Base-by-base conservation (phyloP, 2,113 vertebrate genomes). In the Aplodontia rufa region DNA sequence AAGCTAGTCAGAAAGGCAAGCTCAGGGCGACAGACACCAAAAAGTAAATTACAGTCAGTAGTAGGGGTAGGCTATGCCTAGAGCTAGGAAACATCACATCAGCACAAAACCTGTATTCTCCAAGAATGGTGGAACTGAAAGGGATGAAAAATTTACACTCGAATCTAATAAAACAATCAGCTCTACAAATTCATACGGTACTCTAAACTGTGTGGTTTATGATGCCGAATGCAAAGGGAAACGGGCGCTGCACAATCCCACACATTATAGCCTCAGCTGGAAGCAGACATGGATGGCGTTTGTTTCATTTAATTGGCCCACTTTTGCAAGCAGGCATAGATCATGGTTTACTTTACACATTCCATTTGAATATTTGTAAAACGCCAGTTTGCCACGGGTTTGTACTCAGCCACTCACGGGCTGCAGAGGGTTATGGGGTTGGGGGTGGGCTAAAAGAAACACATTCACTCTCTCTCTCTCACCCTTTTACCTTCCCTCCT, bases 41-140 rank as follows among this genome's bases (percentile, higher is more conserved):
- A 99, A 99, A 99, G 99, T 99, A 99, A 99, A 99, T 99, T 99
- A 99, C 98, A 99, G 98, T 98, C 99, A 99, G 98, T 84, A 98
- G 98, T 98, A 98, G 98, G 97, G 96, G 98, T 97, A 98, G 98
- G 99, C 98, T 98, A 98, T 98, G 98, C 98, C 98, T 97, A 97
- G 97, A 99, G 99, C 98, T 97, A 98, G 99, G 99, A 99, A 99
- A 98, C 98, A 99, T 98, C 98, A 82, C 98, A 99, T 99, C 99
- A 99, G 98, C 97, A 98, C 97, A 98, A 98, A 99, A 98, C 98
- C 97, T 96, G 97, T 96, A 98, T 97, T 98, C 97, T 97, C 85
- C 83, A 71, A 97, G 97, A 99, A 97, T 87, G 97, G 94, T 95
- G 84, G 97, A 98, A 98, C 97, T 72, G 96, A 98, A 98, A 97